phyloP scores from a whole-genome alignment of 1,140 invertebrate genomes.

The Brachionus rubens region DNA sequence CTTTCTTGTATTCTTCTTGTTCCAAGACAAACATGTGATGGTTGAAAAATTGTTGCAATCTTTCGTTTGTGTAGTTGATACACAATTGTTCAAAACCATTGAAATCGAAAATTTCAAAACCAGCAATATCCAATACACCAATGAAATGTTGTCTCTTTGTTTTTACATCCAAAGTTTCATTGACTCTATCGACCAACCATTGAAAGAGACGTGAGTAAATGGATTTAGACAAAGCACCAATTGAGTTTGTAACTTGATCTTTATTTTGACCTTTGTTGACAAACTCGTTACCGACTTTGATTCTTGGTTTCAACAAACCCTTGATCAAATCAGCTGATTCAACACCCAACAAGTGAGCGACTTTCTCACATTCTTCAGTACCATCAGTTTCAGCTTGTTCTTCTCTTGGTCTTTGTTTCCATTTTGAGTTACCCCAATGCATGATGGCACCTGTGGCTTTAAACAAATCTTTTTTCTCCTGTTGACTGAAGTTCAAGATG shows the following conservation, averaged over 20 bases:
- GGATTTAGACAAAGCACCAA: slow-evolving; percentile 93
- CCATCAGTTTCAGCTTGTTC: slow-evolving; percentile 98
- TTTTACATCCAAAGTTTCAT: slow-evolving; percentile 95
- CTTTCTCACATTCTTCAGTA: slow-evolving; percentile 87
- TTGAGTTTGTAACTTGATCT: slow-evolving; percentile 85
- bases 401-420: slow-evolving; percentile 99
- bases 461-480: slow-evolving; percentile 94
- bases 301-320: slow-evolving; percentile 65
- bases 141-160: slow-evolving; percentile 97
- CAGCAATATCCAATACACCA: slow-evolving; percentile 99
- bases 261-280: slow-evolving; percentile 96
- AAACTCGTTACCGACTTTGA: slow-evolving; percentile 78
- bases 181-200: slow-evolving; percentile 94
- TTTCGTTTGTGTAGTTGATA: slow-evolving; percentile 99
- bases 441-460: slow-evolving; percentile 93
- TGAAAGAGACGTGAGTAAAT: slow-evolving; percentile 96
- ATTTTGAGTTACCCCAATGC: slow-evolving; percentile 98
- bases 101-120: slow-evolving; percentile 99
- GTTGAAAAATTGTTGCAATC: slow-evolving; percentile 99
- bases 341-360: slow-evolving; percentile 77
- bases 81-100: slow-evolving; percentile 99
- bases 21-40: slow-evolving; percentile 99
- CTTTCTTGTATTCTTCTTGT: slow-evolving; percentile 97
- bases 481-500: slow-evolving; percentile 89
- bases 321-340: slow-evolving; percentile 65